Base-by-base conservation (phyloP, 2,113 vertebrate species). In the Atlantisia rogersi region DNA sequence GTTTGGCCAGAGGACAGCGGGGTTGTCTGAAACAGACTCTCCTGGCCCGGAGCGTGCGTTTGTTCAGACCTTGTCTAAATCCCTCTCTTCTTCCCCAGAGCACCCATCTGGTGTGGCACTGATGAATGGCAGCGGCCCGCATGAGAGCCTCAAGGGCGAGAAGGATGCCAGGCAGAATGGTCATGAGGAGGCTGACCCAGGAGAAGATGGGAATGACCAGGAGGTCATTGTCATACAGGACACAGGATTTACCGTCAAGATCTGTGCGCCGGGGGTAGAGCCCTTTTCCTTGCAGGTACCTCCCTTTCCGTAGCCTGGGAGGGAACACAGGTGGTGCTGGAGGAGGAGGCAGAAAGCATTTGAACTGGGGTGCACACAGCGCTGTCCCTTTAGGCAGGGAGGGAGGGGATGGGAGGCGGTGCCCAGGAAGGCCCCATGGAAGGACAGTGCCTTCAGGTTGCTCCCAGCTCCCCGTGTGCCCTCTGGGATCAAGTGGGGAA, bases 141-240 rank as follows among this genome's bases (percentile, higher is more conserved):
- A 99, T 3, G 98, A 98, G 83, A 98, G 98, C 75, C 95, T 96
- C 22, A 96, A 96, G 93, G 98, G 98, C 1, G 98, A 98, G 74
- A 96, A 95, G 4, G 98, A 98, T 52, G 31, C 91, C 71, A 94
- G 86, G 68, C 98, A 99, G 96, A 99, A 99, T 0, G 98, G 98
- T 40, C 97, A 97, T 2, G 96, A 98, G 11, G 98, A 99, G 74
- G 52, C 94, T 2, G 99, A 99, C 9, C 96, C 96, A 0, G 98
- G 97, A 19, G 99, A 99, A 5, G 99, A 99, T 17, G 97, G 98
- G 15, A 99, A 99, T 0, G 99, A 99, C 91, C 99, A 99, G 97
- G 99, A 99, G 96, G 99, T 99, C 95, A 99, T 99, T 15, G 99
- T 99, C 92, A 99, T 99, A 93, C 99, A 99, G 98, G 99, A 99